Evolutionary conservation across 2,888 invertebrate genomes (phyloP).

Genomic region (Tipula lateralis): DNA sequence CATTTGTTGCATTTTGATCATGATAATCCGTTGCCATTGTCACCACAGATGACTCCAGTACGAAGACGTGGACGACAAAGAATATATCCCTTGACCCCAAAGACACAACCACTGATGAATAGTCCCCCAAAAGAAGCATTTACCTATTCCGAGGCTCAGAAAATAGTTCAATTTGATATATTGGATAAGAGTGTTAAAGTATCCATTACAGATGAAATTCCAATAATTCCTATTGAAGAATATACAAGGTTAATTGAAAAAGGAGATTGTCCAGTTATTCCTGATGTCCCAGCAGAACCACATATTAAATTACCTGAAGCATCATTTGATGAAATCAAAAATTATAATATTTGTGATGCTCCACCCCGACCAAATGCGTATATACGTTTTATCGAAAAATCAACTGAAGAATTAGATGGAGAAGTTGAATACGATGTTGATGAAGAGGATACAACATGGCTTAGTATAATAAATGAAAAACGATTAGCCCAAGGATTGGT

Average conservation of each 20-base stretch:
- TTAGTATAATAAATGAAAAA: constrained; percentile 80
- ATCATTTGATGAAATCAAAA: constrained; percentile 63
- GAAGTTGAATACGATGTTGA: constrained; percentile 96
- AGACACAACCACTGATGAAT: constrained; percentile 46
- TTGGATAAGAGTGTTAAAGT: constrained; percentile 70
- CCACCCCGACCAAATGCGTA: constrained; percentile 82
- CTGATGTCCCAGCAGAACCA: constrained; percentile 48
- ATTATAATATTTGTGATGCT: constrained; percentile 77
- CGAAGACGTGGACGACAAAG: constrained; percentile 59
- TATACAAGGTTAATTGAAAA: constrained; percentile 46
- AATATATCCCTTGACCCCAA: constrained; percentile 47
- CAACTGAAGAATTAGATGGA: constrained; percentile 89
- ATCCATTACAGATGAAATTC: constrained; percentile 61
- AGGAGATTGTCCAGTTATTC: constrained; percentile 44
- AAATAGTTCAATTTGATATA: constrained; percentile 81
- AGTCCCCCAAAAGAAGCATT: constrained; percentile 63
- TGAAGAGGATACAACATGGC: constrained; percentile 95
- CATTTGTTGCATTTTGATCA: constrained; percentile 83
- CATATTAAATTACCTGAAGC: constrained; percentile 63
- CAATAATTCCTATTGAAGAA: constrained; percentile 65
- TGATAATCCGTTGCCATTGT: constrained; percentile 62
- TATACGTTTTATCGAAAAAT: constrained; percentile 90
- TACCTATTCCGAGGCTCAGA: constrained; percentile 78
- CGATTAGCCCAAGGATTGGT: constrained; percentile 67
- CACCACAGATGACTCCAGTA: constrained; percentile 58